phyloP scores from a whole-genome alignment of 2,888 invertebrate species.

The Bimastos eiseni region DNA sequence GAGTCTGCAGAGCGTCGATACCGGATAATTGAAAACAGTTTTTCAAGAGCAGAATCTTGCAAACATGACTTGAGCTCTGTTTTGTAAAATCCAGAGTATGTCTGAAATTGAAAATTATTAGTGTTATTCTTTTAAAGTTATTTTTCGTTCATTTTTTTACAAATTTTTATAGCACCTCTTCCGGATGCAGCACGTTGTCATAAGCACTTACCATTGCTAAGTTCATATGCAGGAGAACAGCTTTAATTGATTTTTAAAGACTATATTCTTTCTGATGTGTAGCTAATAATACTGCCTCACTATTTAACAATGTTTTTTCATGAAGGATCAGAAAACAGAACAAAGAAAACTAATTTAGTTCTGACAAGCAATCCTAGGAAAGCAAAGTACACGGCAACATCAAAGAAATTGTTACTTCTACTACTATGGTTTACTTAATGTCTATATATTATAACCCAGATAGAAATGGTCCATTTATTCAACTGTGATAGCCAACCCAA shows the following conservation, averaged over 20 bases:
- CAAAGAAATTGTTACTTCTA: not conserved
- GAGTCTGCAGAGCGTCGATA: not conserved
- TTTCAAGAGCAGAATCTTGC: slow-evolving; percentile 1
- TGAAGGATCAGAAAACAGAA: not conserved
- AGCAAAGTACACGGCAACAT: not conserved
- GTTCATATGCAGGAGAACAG: not conserved
- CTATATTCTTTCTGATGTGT: not conserved
- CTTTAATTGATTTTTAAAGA: not conserved
- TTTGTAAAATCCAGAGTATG: not conserved
- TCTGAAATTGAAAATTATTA: not conserved
- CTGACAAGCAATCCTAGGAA: not conserved
- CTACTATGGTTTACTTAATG: not conserved
- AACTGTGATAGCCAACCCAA: not conserved
- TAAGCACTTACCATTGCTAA: no score
- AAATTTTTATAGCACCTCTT: no score
- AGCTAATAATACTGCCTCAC: not conserved
- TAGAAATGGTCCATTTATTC: not conserved
- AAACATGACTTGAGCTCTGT: not conserved
- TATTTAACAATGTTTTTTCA: not conserved
- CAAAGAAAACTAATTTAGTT: not conserved
- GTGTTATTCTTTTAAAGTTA: no score
- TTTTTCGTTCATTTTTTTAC: no score
- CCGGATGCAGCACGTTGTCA: no score
- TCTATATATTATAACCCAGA: not conserved
- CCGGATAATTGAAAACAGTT: not conserved